Conservation (phyloP, 2,797 vertebrate species). For the Bucorvus abyssinicus region DNA sequence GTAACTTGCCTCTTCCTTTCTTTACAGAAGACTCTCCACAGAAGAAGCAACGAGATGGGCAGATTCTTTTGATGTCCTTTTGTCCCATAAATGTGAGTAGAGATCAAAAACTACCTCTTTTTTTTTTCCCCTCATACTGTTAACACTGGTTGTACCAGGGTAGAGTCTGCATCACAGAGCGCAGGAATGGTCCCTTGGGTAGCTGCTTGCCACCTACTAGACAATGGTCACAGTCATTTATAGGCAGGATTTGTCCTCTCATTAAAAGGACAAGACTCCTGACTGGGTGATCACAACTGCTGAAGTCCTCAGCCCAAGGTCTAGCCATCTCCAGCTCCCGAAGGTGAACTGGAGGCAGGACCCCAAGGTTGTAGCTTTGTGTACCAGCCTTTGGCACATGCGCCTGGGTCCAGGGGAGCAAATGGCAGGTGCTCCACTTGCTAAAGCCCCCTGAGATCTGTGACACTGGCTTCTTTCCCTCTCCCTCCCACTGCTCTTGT, state of each 20-base stretch:
- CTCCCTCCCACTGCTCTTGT: background rate
- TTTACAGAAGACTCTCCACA: conserved; percentile 85
- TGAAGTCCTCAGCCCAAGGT: background rate
- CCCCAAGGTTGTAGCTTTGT: fast-evolving
- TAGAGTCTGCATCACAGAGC: background rate
- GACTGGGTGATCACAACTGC: background rate
- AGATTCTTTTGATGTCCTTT: conserved; percentile 91
- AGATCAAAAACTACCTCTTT: background rate
- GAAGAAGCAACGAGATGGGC: conserved; percentile 94
- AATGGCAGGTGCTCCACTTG: background rate
- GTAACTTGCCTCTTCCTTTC: conserved; percentile 36
- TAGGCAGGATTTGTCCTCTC: background rate
- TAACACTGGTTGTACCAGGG: background rate
- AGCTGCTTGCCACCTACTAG: background rate
- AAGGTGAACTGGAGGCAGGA: background rate
- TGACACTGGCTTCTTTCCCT: fast-evolving
- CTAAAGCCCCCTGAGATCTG: background rate
- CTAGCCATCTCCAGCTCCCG: background rate
- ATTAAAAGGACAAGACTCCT: background rate
- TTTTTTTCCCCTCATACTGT: fast-evolving
- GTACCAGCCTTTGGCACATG: fast-evolving
- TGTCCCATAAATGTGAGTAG: conserved; percentile 93
- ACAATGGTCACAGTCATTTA: background rate
- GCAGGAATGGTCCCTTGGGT: background rate
- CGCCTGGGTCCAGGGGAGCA: background rate